Conservation (phyloP, 2,113 vertebrate species). For the Xerus inauris region DNA sequence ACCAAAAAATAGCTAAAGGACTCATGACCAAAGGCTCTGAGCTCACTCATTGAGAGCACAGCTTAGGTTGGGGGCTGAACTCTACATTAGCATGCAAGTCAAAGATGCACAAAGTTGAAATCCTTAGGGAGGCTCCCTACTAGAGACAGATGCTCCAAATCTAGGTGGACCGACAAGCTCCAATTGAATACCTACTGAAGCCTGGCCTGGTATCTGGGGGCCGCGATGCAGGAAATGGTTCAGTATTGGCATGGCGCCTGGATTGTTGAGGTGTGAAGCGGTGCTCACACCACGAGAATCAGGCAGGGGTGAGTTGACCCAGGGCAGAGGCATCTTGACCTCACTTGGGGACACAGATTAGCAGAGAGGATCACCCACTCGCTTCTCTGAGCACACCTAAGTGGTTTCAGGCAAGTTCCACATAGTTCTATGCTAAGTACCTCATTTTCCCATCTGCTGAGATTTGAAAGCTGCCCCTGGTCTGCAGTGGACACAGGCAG, state of each 20-base stretch:
- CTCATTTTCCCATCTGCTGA: neutral
- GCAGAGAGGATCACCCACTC: fast-evolving
- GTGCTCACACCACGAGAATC: fast-evolving
- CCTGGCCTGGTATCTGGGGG: neutral
- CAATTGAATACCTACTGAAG: fast-evolving
- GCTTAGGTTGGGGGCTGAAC: neutral
- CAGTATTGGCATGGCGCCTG: no score
- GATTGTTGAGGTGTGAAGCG: neutral
- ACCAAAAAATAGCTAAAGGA: neutral
- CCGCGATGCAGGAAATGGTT: neutral
- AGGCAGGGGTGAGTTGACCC: neutral
- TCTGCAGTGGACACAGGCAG: neutral
- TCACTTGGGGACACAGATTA: neutral
- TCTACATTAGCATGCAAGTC: neutral
- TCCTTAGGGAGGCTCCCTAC: neutral
- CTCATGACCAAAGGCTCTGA: neutral
- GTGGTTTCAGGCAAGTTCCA: neutral
- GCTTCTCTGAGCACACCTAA: neutral
- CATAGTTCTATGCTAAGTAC: neutral
- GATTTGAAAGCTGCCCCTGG: neutral
- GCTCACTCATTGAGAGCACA: neutral
- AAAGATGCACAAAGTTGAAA: neutral
- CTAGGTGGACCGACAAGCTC: neutral
- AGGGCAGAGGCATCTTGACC: no score
- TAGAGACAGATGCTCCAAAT: neutral